These are phyloP conservation scores for Hyphantria cunea DNA, from an alignment of 1,140 invertebrate genomes.

Conservation along the genomic window DNA sequence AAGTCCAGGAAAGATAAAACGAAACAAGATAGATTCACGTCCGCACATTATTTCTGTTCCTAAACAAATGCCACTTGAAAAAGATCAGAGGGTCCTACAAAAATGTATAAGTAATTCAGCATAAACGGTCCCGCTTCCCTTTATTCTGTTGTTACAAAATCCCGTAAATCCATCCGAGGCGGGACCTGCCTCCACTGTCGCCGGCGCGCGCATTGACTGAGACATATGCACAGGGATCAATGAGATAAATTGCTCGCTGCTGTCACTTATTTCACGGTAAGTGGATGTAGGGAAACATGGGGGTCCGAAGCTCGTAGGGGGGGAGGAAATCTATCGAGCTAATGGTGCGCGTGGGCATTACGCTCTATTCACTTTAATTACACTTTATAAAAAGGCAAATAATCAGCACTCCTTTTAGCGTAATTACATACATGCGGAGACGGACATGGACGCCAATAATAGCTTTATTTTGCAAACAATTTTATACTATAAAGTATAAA, in stretches of 20 bases:
- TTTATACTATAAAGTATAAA: slow-evolving; percentile 12
- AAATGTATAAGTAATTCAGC: slow-evolving; percentile 47
- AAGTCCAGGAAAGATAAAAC: not conserved
- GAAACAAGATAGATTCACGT: slow-evolving; percentile 24
- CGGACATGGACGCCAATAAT: slow-evolving; percentile 3
- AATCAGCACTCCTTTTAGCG: slow-evolving; percentile 8
- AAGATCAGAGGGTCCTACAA: slow-evolving; percentile 41
- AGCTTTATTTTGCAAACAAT: slow-evolving; percentile 4
- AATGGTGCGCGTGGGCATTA: slow-evolving; percentile 61
- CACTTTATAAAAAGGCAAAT: slow-evolving; percentile 36
- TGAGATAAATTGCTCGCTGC: slow-evolving; percentile 67
- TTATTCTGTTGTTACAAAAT: slow-evolving; percentile 46
- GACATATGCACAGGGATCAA: slow-evolving; percentile 74
- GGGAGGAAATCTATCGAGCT: slow-evolving; percentile 34
- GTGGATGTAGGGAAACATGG: slow-evolving; percentile 40
- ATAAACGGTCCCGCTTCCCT: slow-evolving; percentile 42
- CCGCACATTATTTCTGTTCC: slow-evolving; percentile 32
- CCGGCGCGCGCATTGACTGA: slow-evolving; percentile 58
- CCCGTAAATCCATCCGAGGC: slow-evolving; percentile 51
- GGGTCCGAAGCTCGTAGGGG: slow-evolving; percentile 26
- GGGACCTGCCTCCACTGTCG: slow-evolving; percentile 33
- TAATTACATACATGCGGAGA: slow-evolving; percentile 22
- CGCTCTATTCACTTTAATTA: slow-evolving; percentile 50
- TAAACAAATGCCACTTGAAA: slow-evolving; percentile 33
- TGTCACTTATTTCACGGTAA: slow-evolving; percentile 60